phyloP scores from a whole-genome alignment of 2,113 vertebrate genomes.

The Opisthocomus hoazin region DNA sequence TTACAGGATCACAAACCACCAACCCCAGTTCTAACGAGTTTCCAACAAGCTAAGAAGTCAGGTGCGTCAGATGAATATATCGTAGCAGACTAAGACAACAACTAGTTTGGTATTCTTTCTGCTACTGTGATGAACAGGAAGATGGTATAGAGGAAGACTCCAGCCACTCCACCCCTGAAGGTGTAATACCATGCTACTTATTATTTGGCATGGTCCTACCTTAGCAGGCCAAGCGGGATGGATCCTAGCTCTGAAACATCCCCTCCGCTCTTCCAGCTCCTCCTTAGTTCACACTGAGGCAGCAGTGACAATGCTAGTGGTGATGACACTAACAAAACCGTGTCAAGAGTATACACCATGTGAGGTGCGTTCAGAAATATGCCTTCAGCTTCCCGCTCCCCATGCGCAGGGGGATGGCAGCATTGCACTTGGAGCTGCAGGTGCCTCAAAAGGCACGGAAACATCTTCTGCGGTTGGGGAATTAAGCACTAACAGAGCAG shows the following conservation, averaged over 20 bases:
- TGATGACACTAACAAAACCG: neutral
- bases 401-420: neutral
- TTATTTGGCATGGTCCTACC: neutral
- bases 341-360: rapidly evolving
- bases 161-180: neutral
- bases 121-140: neutral
- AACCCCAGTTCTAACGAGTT: neutral
- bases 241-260: neutral
- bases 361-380: neutral
- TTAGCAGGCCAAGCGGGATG: neutral
- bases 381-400: rapidly evolving
- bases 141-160: neutral
- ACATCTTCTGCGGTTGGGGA: neutral
- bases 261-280: neutral
- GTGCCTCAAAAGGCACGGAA: neutral
- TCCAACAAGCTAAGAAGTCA: neutral
- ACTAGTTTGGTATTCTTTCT: neutral
- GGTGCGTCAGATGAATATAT: neutral
- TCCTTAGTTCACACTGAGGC: neutral
- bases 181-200: neutral
- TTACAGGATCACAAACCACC: neutral
- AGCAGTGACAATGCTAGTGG: neutral
- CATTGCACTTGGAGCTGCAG: neutral
- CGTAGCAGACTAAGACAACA: neutral
- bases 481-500: neutral